These are phyloP conservation scores for Strigamia transsilvanica DNA, from an alignment of 2,888 invertebrate species.

Conservation along the genomic window DNA sequence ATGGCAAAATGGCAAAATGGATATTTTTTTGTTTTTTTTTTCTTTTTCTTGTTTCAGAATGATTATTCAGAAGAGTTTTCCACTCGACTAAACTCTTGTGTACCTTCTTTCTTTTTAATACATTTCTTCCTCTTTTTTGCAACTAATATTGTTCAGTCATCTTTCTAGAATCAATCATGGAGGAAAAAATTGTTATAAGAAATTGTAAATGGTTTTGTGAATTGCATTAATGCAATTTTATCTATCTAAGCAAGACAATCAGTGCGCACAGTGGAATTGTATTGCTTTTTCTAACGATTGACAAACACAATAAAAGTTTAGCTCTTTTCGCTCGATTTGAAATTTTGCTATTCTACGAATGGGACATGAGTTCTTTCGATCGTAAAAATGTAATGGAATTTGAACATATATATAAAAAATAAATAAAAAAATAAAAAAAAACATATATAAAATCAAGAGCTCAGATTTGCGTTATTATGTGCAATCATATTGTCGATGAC, in stretches of 20 bases:
- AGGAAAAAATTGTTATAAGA: too few species aligned
- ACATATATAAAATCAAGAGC: background rate
- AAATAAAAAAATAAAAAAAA: background rate
- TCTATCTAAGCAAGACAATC: background rate
- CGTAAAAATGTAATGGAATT: constrained; percentile 30
- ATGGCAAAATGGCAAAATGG: too few species aligned
- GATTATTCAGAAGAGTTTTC: too few species aligned
- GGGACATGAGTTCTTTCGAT: constrained; percentile 3
- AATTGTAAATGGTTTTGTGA: too few species aligned
- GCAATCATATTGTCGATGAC: background rate
- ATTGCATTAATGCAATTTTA: too few species aligned
- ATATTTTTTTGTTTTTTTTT: too few species aligned
- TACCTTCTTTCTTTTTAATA: too few species aligned
- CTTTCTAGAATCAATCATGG: too few species aligned
- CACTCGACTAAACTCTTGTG: too few species aligned
- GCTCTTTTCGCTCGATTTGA: constrained; percentile 20
- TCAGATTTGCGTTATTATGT: background rate
- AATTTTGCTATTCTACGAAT: constrained; percentile 30
- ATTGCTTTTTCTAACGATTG: constrained; percentile 25
- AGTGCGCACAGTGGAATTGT: background rate
- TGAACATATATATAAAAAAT: background rate
- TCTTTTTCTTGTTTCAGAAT: too few species aligned
- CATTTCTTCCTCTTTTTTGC: too few species aligned
- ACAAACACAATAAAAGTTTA: constrained; percentile 30
- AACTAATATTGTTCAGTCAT: too few species aligned